A percentile compares a stretch with the other conserved stretches of the same genome.
phyloP scores from a whole-genome alignment of 1,140 invertebrate species.

The Leucophenga varia region DNA sequence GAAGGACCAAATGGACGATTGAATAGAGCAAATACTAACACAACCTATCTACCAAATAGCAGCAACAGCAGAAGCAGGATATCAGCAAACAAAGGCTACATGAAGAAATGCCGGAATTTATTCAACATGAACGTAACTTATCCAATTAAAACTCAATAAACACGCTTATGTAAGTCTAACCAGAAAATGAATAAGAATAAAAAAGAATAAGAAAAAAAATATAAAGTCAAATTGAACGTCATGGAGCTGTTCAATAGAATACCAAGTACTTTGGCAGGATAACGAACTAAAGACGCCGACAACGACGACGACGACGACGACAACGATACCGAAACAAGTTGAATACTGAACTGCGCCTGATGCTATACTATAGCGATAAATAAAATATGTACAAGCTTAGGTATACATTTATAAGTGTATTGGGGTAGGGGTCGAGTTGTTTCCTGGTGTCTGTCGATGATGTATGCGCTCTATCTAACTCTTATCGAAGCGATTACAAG shows the following conservation, averaged over 20 bases:
- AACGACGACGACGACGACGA: slow-evolving; percentile 16
- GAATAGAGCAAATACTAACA: slow-evolving; percentile 16
- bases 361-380: background rate
- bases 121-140: slow-evolving; percentile 52
- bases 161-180: slow-evolving; percentile 21
- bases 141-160: slow-evolving; percentile 54
- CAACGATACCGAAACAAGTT: background rate
- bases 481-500: slow-evolving; percentile 54
- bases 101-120: slow-evolving; percentile 36
- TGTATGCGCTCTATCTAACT: too few species aligned
- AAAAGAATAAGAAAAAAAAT: too few species aligned
- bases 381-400: too few species aligned
- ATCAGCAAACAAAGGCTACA: slow-evolving; percentile 44
- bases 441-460: too few species aligned
- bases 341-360: too few species aligned
- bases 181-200: too few species aligned
- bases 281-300: slow-evolving; percentile 43
- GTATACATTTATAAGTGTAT: too few species aligned
- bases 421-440: too few species aligned
- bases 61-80: slow-evolving; percentile 17
- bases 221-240: too few species aligned
- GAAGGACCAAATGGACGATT: slow-evolving; percentile 1
- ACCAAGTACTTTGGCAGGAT: too few species aligned
- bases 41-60: background rate
- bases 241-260: too few species aligned